Evolutionary conservation across 2,113 vertebrate genomes (phyloP), one percentile per base, ranked within the genome.

Genomic region (Diadophis punctatus): DNA sequence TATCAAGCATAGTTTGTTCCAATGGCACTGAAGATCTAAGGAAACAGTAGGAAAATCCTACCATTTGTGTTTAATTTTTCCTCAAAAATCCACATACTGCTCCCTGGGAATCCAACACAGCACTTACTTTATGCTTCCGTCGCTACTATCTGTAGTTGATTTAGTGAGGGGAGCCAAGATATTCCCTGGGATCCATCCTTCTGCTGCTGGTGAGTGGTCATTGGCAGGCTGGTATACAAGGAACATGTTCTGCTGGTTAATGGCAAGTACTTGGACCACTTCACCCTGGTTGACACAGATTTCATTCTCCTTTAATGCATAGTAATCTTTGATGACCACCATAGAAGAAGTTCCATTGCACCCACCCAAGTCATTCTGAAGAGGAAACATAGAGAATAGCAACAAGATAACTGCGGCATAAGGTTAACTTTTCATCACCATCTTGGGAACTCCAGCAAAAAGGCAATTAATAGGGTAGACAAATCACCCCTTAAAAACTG

Each of bases 41-140:
- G 85, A 94, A 92, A 94, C 96, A 96, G 97, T 95, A 96, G 97
- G 92, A 93, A 94, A 93, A 97, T 97, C 96, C 97, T 97, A 97
- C 90, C 53, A 96, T 95, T 92, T 95, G 91, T 80, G 88, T 96
- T 93, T 90, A 90, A 95, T 94, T 55, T 97, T 97, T 96, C 89
- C 94, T 97, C 94, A 97, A 96, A 96, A 97, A 97, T 98, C 98
- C 98, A 98, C 95, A 97, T 10, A 97, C 96, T 97, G 96, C 96
- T 98, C 97, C 97, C 97, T 87, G 97, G 55, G 97, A 96, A 97
- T 97, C 96, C 97, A 97, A 96, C n/a, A 95, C 95, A 97, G 97
- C 98, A 99, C 99, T 99, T 99, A 99, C 99, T 99, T 99, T 98
- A 99, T 98, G 98, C 98, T 98, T 97, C 98, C 98, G 93, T 99